Base-by-base conservation (phyloP, 2,113 vertebrate species). In the Rhinolophus sinicus region DNA sequence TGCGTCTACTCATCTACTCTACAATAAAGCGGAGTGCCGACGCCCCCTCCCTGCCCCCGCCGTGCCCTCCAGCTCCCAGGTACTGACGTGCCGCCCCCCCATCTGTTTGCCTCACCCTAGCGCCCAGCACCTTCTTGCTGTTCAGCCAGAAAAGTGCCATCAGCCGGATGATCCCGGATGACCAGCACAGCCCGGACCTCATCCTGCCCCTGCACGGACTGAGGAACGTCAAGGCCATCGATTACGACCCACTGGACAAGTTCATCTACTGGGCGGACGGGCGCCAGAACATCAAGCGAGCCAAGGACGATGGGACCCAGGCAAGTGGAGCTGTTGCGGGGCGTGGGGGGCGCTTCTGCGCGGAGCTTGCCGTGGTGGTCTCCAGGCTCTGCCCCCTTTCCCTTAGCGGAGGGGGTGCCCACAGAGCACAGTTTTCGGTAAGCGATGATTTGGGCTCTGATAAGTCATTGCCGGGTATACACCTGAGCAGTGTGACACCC, bases 211-310 rank as follows among this genome's bases (percentile, higher is more conserved):
- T 99, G 96, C 99, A 99, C 0, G 99, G 99, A 2, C 97, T 99
- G 90, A 98, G 99, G 96, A 99, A 99, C 0, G 99, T 99, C 95
- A 99, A 99, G 15, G 99, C 99, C 76, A 98, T 99, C 33, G 99
- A 98, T 98, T 99, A 99, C 0, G 99, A 99, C 98, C 99, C 99
- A 0, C 97, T 99, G 96, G 99, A 99, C 96, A 98, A 98, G 52
- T 98, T 99, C 47, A 98, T 99, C 58, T 99, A 99, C 96, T 99
- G 99, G 99, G 99, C 99, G 85, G 99, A 99, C 0, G 99, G 99
- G 30, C 98, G 99, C 9, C 99, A 99, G 98, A 99, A 99, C 98
- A 99, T 99, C 96, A 99, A 99, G 91, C 98, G 99, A 75, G 99
- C 99, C 89, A 98, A 98, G 93, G 99, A 99, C 2, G 99, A 99